phyloP scores from a whole-genome alignment of 2,888 invertebrate species.

The Amblyjoppa proteus region DNA sequence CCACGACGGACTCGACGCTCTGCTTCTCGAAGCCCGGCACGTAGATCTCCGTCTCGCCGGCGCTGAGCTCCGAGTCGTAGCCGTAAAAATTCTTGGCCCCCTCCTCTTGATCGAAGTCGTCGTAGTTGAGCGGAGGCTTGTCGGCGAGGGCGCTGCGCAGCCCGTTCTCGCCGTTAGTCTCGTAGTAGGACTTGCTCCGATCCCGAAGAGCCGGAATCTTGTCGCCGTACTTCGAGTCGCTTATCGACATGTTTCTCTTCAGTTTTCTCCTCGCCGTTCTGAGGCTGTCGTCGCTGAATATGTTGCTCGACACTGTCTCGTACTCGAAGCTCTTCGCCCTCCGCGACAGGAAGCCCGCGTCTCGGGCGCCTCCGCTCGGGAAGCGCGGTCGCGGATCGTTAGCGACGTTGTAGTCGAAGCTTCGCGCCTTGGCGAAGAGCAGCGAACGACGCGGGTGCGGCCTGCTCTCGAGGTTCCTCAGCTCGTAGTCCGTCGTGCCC shows the following conservation, averaged over 20 bases:
- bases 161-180: slow-evolving; percentile 79
- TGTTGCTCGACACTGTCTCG: slow-evolving; percentile 81
- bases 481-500: slow-evolving; percentile 61
- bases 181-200: slow-evolving; percentile 83
- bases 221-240: slow-evolving; percentile 82
- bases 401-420: slow-evolving; percentile 80
- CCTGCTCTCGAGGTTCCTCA: slow-evolving; percentile 57
- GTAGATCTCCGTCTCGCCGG: slow-evolving; percentile 86
- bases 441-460: slow-evolving; percentile 73
- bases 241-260: slow-evolving; percentile 81
- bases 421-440: slow-evolving; percentile 79
- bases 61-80: slow-evolving; percentile 86
- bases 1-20: slow-evolving; percentile 67
- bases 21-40: slow-evolving; percentile 84
- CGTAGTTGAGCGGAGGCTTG: slow-evolving; percentile 35
- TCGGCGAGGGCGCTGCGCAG: slow-evolving; percentile 29
- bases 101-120: slow-evolving; percentile 7
- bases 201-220: slow-evolving; percentile 82
- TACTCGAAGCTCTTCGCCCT: slow-evolving; percentile 83
- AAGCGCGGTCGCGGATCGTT: slow-evolving; percentile 41
- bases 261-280: slow-evolving; percentile 82
- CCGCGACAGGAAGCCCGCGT: slow-evolving; percentile 69
- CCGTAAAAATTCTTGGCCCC: slow-evolving; percentile 83
- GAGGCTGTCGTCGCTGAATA: slow-evolving; percentile 84
- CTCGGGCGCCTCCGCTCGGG: slow-evolving; percentile 50